Evolutionary conservation across 2,888 invertebrate species (phyloP).

Genomic region (Steinernema scapterisci): DNA sequence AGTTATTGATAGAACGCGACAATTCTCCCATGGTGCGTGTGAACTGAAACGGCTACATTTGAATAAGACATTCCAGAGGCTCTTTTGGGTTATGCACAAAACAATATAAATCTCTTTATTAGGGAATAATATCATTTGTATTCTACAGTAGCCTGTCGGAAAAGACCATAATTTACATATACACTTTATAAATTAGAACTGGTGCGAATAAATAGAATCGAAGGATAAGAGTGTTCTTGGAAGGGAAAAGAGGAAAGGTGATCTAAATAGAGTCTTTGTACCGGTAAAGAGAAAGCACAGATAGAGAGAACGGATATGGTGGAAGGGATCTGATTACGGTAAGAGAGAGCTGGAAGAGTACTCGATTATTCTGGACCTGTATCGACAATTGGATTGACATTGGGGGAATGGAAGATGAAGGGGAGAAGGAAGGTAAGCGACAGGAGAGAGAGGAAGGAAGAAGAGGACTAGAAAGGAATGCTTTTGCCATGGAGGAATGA

Average conservation of each 20-base stretch:
- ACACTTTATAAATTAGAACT: slow-evolving; percentile 13
- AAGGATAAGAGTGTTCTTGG: background rate
- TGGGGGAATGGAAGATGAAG: background rate
- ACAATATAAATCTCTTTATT: slow-evolving; percentile 12
- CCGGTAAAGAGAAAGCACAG: slow-evolving; percentile 29
- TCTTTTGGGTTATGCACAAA: no score
- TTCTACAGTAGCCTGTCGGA: slow-evolving; percentile 1
- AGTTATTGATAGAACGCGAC: no score
- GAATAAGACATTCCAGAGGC: no score
- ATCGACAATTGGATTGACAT: background rate
- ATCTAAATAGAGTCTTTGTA: slow-evolving; percentile 4
- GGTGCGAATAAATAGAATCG: slow-evolving; percentile 13
- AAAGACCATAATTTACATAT: slow-evolving; percentile 23
- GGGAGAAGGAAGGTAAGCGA: slow-evolving; percentile 13
- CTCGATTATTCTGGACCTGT: slow-evolving; percentile 30
- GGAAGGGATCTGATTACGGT: background rate
- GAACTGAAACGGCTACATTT: no score
- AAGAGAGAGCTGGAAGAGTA: slow-evolving; percentile 9
- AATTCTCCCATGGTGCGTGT: no score
- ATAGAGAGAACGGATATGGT: slow-evolving; percentile 25
- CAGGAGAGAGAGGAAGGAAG: background rate
- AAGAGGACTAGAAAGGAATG: background rate
- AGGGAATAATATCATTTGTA: slow-evolving; percentile 1
- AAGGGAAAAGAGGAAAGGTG: background rate
- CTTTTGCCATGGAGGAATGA: background rate